These are phyloP conservation scores for Patella pellucida DNA, from an alignment of 2,888 invertebrate species.

Conservation along the genomic window DNA sequence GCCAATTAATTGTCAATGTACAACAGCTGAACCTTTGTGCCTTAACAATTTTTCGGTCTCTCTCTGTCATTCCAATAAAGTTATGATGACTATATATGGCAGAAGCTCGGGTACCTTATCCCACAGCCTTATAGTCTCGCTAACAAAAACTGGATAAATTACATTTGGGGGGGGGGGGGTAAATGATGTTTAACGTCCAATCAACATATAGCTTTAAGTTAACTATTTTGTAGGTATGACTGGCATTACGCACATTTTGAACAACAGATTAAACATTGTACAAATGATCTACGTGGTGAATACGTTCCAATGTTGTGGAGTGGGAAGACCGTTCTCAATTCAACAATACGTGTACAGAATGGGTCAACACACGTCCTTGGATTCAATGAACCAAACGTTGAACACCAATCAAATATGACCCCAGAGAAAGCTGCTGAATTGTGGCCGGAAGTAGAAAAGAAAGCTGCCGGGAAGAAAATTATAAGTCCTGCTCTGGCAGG, in stretches of 20 bases:
- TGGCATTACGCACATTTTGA: slow-evolving; percentile 25
- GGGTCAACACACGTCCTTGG: slow-evolving; percentile 38
- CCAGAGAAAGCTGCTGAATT: slow-evolving; percentile 40
- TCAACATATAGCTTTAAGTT: too few relatives aligned
- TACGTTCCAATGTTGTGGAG: slow-evolving; percentile 51
- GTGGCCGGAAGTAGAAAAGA: slow-evolving; percentile 43
- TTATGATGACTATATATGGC: too few relatives aligned
- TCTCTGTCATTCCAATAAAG: too few relatives aligned
- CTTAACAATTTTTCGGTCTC: too few relatives aligned
- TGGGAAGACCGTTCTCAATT: neutral
- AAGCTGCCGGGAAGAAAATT: slow-evolving; percentile 32
- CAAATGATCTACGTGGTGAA: slow-evolving; percentile 19
- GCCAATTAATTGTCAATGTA: too few relatives aligned
- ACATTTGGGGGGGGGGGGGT: too few relatives aligned
- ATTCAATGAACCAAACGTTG: slow-evolving; percentile 51
- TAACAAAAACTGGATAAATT: too few relatives aligned
- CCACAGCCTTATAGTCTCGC: too few relatives aligned
- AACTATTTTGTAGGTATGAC: slow-evolving; percentile 31
- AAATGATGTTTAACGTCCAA: too few relatives aligned
- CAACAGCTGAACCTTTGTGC: too few relatives aligned
- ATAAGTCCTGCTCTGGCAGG: slow-evolving; percentile 46
- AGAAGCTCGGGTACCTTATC: too few relatives aligned
- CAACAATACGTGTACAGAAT: slow-evolving; percentile 18
- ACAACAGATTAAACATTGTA: slow-evolving; percentile 23
- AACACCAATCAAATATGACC: slow-evolving; percentile 41